Evolutionary conservation across 1,140 invertebrate species (phyloP).

Genomic region (Hycleus phaleratus): DNA sequence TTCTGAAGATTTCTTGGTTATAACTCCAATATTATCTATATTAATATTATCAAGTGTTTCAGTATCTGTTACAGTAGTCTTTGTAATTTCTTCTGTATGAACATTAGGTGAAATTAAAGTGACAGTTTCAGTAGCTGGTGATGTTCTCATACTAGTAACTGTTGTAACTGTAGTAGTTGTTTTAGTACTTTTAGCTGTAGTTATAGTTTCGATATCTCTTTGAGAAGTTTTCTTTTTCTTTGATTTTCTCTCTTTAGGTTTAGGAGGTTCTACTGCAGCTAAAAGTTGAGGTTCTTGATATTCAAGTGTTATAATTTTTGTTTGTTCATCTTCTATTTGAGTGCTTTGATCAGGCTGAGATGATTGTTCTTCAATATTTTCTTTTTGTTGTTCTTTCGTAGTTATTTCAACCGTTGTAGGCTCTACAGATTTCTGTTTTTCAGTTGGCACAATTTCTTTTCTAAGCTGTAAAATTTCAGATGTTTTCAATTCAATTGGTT

Average conservation of each 20-base stretch:
- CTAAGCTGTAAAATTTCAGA: not conserved
- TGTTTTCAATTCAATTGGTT: not conserved
- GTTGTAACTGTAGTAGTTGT: conserved; percentile 13
- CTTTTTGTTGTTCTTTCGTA: too few relatives aligned
- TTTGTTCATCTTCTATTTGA: not conserved
- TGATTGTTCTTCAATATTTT: not conserved
- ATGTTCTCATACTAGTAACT: conserved; percentile 10
- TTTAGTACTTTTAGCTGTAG: conserved; percentile 2
- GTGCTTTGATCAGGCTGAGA: not conserved
- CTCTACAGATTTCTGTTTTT: too few relatives aligned
- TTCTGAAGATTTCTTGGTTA: not conserved
- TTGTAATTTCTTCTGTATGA: not conserved
- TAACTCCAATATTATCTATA: conserved; percentile 1
- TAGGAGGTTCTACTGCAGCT: not conserved
- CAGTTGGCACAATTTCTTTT: too few relatives aligned
- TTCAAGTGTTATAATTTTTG: not conserved
- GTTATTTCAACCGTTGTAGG: too few relatives aligned
- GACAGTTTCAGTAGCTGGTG: conserved; percentile 8
- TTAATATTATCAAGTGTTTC: not conserved
- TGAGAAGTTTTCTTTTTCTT: conserved; percentile 14
- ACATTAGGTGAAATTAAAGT: not conserved
- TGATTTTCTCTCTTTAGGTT: conserved; percentile 14
- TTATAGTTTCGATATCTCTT: not conserved
- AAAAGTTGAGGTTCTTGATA: not conserved
- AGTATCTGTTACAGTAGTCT: not conserved